Evolutionary conservation across 2,113 vertebrate genomes (phyloP), one percentile per base, ranked within the genome.

Genomic region (Donacobius atricapilla): DNA sequence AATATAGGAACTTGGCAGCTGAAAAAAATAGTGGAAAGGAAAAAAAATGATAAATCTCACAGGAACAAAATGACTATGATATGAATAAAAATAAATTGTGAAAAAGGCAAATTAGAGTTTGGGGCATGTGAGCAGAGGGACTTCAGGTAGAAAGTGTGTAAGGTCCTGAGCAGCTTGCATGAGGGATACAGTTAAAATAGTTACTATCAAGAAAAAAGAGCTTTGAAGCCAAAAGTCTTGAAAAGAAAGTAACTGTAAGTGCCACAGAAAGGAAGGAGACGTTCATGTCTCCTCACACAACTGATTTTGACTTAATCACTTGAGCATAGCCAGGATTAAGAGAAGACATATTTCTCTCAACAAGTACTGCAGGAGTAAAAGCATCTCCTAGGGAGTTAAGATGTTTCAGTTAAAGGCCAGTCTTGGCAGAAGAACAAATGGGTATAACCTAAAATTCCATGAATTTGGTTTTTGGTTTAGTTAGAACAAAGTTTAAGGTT

Each of bases 131-230:
- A 61, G 27, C 18, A 57, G 31, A 86, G 9, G 20, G 10, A 44
- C 5, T 83, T 44, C 13, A 42, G 10, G 21, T 20, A 61, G 42
- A 65, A 89, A 45, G 5, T 0, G 0, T 16, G 3, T 35, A n/a
- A 85, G 9, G 15, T 61, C 24, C 25, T 61, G 31, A 79, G 45
- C 18, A 53, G 4, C 6, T 47, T n/a, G 66, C 7, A 23, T 33
- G 13, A 51, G 5, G 6, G 22, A 66, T 40, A 23, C n/a, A 12
- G 6, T 60, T 83, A 39, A 24, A 47, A 51, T 10, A 78, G 11
- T 14, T 71, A 9, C 16, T 2, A 6, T 22, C 5, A 60, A 28
- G 44, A 45, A 48, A 51, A 80, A 48, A 50, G 10, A 47, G 2
- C 15, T 81, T 84, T 69, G 66, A 69, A 78, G 8, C 17, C 0